Base-by-base conservation (phyloP, 1,140 invertebrate genomes). In the Lepidurus packardi region DNA sequence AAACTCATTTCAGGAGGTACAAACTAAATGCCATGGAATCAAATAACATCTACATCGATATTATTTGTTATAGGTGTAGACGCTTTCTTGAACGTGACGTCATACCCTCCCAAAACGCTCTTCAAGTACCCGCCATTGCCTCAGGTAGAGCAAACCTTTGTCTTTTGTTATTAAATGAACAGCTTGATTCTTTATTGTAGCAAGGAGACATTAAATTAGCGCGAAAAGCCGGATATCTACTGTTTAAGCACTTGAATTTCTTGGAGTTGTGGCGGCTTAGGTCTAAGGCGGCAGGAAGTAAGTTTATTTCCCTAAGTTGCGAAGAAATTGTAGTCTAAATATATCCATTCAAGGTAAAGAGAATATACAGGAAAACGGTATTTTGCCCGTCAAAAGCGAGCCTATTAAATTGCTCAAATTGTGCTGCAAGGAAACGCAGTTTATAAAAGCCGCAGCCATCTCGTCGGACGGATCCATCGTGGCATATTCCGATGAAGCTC, bases 41-140 rank as follows among this genome's bases (percentile, higher is more conserved):
- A 34, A 34, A 34, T 4, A 4, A 34, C 34, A 34, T 34, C 34
- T 34, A 9, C n/a, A 45, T 53, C 3, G 45, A 10, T 76, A 75
- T 21, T 79, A 11, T 78, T 53, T 16, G 34, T 81, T 80, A n/a
- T 77, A 85, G 85, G 92, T 44, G 86, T 91, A 24, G 92, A 94
- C 85, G 91, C 92, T 2, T 91, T 93, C 82, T 84, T 95, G 1
- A 89, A 90, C 6, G 84, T 92, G 25, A 90, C 89, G 73, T 89
- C 88, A 80, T 88, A 88, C 81, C 87, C 87, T 5, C 91, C 89
- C 2, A 90, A 90, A 85, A 87, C 88, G 79, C 83, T 92, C 6
- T 85, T 90, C 76, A 91, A 92, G 83, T 90, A 92, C 84, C 91
- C 91, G 8, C 91, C 92, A 3, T 86, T 93, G 81, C 84, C 91